phyloP scores from a whole-genome alignment of 2,113 vertebrate species.

The Grus americana region DNA sequence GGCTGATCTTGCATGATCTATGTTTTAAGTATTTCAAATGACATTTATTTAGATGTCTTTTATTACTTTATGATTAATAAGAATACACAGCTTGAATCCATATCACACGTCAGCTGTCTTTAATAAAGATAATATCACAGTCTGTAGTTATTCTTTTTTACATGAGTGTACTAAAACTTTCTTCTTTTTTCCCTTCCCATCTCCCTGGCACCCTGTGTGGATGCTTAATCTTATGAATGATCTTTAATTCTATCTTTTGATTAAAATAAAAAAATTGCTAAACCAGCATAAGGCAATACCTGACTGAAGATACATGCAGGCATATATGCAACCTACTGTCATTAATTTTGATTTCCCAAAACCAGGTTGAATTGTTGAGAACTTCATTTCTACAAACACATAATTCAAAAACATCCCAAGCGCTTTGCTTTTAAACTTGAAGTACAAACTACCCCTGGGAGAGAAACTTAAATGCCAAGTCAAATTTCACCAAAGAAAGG shows the following conservation, averaged over 20 bases:
- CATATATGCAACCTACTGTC: neutral
- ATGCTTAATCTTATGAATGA: neutral
- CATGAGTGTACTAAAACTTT: neutral
- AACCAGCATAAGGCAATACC: neutral
- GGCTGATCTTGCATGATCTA: neutral
- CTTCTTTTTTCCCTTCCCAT: neutral
- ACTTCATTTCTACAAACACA: neutral
- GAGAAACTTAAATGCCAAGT: neutral
- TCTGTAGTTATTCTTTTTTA: neutral
- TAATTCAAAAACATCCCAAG: neutral
- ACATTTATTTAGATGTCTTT: neutral
- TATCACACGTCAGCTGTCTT: neutral
- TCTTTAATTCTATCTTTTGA: neutral
- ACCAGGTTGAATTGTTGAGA: neutral
- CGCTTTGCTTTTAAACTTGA: neutral
- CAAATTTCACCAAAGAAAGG: neutral
- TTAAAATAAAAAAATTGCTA: neutral
- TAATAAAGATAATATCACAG: neutral
- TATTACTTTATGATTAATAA: neutral
- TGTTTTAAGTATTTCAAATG: neutral
- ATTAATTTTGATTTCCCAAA: neutral
- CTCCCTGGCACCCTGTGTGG: neutral
- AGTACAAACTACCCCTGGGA: neutral
- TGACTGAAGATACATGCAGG: neutral
- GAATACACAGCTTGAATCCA: neutral